Conservation (phyloP, 1,140 invertebrate genomes). For the Papilio dardanus region DNA sequence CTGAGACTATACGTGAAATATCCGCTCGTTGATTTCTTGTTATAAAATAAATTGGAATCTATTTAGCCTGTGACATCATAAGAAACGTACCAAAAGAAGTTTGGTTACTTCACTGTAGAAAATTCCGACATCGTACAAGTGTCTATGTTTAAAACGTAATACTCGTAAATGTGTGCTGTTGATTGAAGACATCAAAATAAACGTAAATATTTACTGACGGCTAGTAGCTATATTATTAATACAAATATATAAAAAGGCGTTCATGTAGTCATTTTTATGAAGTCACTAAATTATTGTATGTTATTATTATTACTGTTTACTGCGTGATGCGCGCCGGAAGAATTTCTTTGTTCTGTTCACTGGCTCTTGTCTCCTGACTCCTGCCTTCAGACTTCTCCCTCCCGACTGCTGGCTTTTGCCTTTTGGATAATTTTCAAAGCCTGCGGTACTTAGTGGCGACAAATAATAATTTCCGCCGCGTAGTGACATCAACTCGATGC, state of each 20-base stretch:
- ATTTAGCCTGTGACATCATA: background rate
- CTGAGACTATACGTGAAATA: background rate
- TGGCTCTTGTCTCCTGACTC: background rate
- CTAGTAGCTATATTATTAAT: conserved; percentile 29
- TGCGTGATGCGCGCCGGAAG: conserved; percentile 42
- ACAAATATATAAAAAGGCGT: conserved; percentile 41
- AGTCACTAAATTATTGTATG: conserved; percentile 76
- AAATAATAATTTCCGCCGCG: too few relatives aligned
- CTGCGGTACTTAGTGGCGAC: too few relatives aligned
- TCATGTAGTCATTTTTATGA: conserved; percentile 62
- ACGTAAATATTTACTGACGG: conserved; percentile 31
- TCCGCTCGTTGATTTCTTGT: background rate
- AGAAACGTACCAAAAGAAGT: too few relatives aligned
- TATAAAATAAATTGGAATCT: background rate
- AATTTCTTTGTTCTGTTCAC: conserved; percentile 40
- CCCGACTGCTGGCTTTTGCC: background rate
- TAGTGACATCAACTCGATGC: too few relatives aligned
- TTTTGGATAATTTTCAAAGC: too few relatives aligned
- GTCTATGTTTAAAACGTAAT: too few relatives aligned
- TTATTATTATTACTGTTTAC: conserved; percentile 64
- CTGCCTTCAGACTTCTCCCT: background rate
- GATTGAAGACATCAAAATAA: conserved; percentile 12
- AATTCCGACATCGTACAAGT: too few relatives aligned
- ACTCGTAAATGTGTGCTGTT: too few relatives aligned
- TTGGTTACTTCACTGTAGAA: too few relatives aligned